These are phyloP conservation scores for Perdix hodgsoniae DNA, from an alignment of 2,797 vertebrate genomes.

Conservation along the genomic window DNA sequence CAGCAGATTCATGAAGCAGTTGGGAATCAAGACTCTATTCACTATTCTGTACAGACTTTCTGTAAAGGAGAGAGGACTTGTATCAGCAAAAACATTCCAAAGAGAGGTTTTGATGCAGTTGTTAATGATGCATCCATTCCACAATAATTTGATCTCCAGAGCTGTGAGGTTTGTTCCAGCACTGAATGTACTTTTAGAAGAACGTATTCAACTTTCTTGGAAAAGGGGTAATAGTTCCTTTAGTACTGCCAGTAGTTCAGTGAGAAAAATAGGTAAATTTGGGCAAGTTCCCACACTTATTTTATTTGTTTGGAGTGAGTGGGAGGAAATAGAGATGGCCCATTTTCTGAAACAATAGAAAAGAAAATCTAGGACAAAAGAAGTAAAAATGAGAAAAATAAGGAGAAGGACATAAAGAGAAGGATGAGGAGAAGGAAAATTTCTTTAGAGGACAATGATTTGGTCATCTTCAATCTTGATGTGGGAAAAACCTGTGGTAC, in stretches of 20 bases:
- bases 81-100: not conserved
- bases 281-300: not conserved
- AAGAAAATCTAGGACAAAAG: not conserved
- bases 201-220: not conserved
- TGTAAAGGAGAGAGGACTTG: not conserved
- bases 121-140: not conserved
- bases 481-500: not conserved
- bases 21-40: not conserved
- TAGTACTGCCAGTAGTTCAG: not conserved
- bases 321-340: not conserved
- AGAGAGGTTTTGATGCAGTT: not conserved
- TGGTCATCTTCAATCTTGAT: not conserved
- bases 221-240: not conserved
- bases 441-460: not conserved
- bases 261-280: slow-evolving; percentile 19
- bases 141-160: not conserved
- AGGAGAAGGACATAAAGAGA: not conserved
- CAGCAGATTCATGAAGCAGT: not conserved
- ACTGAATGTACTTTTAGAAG: slow-evolving; percentile 15
- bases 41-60: not conserved
- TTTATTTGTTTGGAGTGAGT: not conserved
- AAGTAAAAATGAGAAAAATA: not conserved
- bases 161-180: not conserved
- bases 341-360: not conserved
- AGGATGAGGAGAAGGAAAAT: not conserved